phyloP scores from a whole-genome alignment of 2,888 invertebrate genomes.

The Pandemis cinnamomeana region DNA sequence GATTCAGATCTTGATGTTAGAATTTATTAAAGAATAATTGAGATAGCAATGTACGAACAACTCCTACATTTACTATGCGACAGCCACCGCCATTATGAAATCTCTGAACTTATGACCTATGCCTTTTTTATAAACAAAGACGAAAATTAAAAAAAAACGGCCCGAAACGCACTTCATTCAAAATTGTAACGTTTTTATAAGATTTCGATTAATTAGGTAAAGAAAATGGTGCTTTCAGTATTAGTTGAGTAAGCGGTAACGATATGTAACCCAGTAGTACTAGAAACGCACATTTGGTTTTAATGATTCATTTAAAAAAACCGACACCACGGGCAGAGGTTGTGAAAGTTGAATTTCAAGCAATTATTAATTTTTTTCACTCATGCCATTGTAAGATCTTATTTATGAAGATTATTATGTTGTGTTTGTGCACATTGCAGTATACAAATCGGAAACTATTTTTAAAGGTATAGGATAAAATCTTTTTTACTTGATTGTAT shows the following conservation, averaged over 20 bases:
- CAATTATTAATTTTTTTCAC: conserved; percentile 14
- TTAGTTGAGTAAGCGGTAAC: conserved; percentile 76
- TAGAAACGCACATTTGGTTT: conserved; percentile 66
- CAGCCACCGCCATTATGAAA: conserved; percentile 21
- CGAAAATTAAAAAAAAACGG: conserved; percentile 34
- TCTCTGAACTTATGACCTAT: conserved; percentile 27
- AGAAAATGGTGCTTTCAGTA: conserved; percentile 82
- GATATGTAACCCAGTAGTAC: conserved; percentile 55
- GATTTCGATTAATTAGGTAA: conserved; percentile 59
- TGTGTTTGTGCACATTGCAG: not conserved
- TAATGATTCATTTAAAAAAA: conserved; percentile 44
- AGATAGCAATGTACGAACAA: not conserved
- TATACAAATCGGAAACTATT: conserved; percentile 1
- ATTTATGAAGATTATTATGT: conserved; percentile 19
- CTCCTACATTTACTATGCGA: not conserved
- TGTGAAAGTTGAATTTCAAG: conserved; percentile 34
- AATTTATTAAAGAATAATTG: too few species aligned
- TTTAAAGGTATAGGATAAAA: not conserved
- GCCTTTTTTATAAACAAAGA: conserved; percentile 21
- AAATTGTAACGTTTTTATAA: conserved; percentile 60
- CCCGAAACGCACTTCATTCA: conserved; percentile 54
- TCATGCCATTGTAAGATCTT: conserved; percentile 3
- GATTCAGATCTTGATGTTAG: not conserved
- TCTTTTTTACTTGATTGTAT: not conserved
- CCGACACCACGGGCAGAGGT: conserved; percentile 38